A percentile compares a stretch with the other conserved stretches of the same genome.
phyloP scores from a whole-genome alignment of 2,797 vertebrate species.

The Enteromius radiatus region DNA sequence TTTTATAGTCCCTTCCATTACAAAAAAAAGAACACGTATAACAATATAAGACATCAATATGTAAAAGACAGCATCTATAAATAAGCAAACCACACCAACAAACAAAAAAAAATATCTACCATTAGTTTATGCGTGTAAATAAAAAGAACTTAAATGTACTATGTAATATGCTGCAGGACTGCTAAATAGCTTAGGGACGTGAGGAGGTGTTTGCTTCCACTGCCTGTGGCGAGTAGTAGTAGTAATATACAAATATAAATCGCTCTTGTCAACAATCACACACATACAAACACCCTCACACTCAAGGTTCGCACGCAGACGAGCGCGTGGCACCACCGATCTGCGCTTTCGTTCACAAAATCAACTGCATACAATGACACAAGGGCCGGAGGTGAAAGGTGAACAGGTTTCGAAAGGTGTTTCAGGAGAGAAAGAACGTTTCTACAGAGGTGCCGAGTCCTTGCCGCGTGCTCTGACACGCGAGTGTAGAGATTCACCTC shows the following conservation, averaged over 20 bases:
- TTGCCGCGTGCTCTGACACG: slow-evolving; percentile 1
- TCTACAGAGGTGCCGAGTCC: slow-evolving; percentile 30
- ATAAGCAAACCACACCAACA: slow-evolving; percentile 92
- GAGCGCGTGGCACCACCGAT: slow-evolving; percentile 10
- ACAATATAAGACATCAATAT: slow-evolving; percentile 79
- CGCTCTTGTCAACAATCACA: slow-evolving; percentile 84
- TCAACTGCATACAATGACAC: slow-evolving; percentile 35
- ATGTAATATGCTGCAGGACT: slow-evolving; percentile 85
- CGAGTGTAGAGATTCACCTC: slow-evolving; percentile 26
- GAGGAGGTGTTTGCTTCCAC: slow-evolving; percentile 87
- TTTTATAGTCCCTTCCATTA: slow-evolving; percentile 89
- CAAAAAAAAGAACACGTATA: slow-evolving; percentile 71
- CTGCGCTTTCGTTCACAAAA: slow-evolving; percentile 26
- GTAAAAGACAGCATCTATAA: slow-evolving; percentile 94
- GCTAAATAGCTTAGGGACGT: slow-evolving; percentile 86
- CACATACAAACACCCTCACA: slow-evolving; percentile 34
- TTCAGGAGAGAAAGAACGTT: slow-evolving; percentile 15
- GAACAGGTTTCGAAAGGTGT: slow-evolving; percentile 33
- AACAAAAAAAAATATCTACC: slow-evolving; percentile 83
- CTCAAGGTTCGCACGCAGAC: slow-evolving; percentile 22
- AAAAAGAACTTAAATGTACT: slow-evolving; percentile 85
- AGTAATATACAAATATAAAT: slow-evolving; percentile 75
- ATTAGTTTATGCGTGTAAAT: slow-evolving; percentile 72
- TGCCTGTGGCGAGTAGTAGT: slow-evolving; percentile 47
- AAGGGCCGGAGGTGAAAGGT: slow-evolving; percentile 32